A percentile compares a stretch with the other conserved stretches of the same genome.
Conservation (phyloP, 2,113 vertebrate genomes). For the Triplophysa rosa region DNA sequence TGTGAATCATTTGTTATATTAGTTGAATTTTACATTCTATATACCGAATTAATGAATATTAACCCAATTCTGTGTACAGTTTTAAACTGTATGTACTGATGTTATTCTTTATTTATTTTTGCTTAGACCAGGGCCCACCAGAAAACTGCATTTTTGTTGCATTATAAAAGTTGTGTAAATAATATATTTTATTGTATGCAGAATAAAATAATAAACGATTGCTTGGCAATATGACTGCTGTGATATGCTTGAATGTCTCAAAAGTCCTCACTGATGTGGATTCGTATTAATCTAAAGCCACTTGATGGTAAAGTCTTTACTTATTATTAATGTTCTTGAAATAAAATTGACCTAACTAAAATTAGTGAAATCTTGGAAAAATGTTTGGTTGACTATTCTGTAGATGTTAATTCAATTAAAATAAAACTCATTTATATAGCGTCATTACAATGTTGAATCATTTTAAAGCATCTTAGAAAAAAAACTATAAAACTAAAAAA, state of each 20-base stretch:
- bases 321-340: too few relatives aligned
- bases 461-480: too few relatives aligned
- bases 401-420: too few relatives aligned
- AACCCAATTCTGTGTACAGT: slow-evolving; percentile 1
- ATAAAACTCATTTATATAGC: too few relatives aligned
- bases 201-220: slow-evolving; percentile 13
- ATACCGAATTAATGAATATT: slow-evolving; percentile 4
- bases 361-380: too few relatives aligned
- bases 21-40: background rate
- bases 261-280: too few relatives aligned
- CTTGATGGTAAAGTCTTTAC: background rate
- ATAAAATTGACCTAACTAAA: too few relatives aligned
- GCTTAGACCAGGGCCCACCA: background rate
- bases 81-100: background rate
- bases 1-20: background rate
- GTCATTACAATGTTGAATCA: too few relatives aligned
- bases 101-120: slow-evolving; percentile 16
- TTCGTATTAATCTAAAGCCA: background rate
- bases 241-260: background rate
- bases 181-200: slow-evolving; percentile 9
- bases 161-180: background rate
- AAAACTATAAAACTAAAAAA: too few relatives aligned
- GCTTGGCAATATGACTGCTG: slow-evolving; percentile 1
- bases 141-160: background rate
- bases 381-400: too few relatives aligned